Conservation (phyloP, 2,797 vertebrate species). For the Pseudotriccus pelzelni region DNA sequence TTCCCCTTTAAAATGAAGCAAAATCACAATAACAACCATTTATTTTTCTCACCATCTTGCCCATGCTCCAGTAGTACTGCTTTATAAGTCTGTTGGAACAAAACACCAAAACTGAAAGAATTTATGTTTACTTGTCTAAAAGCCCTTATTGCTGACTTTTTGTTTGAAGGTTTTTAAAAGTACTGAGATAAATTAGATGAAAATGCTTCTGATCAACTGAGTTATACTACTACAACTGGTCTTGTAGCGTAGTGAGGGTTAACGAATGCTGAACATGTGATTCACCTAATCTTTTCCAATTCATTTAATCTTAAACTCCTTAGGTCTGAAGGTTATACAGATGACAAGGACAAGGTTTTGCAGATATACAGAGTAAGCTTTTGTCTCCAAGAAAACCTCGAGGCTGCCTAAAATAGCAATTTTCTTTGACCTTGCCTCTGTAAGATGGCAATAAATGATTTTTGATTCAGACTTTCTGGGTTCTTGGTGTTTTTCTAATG, state of each 20-base stretch:
- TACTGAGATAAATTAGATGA: background rate
- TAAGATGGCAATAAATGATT: background rate
- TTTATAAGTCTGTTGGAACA: background rate
- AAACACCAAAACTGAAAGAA: background rate
- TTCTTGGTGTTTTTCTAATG: background rate
- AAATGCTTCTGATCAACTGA: background rate
- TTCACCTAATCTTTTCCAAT: slow-evolving; percentile 4
- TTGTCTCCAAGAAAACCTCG: background rate
- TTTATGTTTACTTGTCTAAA: background rate
- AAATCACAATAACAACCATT: background rate
- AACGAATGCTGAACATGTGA: background rate
- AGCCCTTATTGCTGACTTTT: background rate
- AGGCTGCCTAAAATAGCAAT: slow-evolving; percentile 3
- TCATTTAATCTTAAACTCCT: background rate
- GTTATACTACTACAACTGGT: background rate
- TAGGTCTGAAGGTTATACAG: slow-evolving; percentile 5
- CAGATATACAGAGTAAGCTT: background rate
- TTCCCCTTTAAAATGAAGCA: background rate
- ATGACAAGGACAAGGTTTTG: slow-evolving; percentile 6
- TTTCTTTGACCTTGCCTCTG: background rate
- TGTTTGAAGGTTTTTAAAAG: background rate
- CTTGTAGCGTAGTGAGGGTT: background rate
- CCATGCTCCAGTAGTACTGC: background rate
- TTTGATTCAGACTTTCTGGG: background rate
- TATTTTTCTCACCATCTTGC: fast-evolving